Conservation (phyloP, 2,888 invertebrate species). For the Clitarchus hookeri region DNA sequence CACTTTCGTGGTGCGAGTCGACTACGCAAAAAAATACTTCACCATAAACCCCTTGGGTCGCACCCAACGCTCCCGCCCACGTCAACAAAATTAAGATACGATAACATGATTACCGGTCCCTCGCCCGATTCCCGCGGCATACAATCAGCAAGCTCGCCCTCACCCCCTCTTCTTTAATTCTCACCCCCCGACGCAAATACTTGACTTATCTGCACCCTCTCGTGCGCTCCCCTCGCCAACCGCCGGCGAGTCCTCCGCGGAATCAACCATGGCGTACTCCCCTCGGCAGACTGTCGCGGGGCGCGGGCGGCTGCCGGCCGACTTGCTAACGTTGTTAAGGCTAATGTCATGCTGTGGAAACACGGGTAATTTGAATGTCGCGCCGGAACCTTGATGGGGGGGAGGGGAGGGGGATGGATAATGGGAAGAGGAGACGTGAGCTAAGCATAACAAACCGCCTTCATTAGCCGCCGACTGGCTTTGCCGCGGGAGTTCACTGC, state of each 20-base stretch:
- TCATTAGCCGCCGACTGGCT: background rate
- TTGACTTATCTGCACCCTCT: background rate
- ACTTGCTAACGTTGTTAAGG: background rate
- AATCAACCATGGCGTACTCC: background rate
- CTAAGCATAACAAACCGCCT: conserved; percentile 14
- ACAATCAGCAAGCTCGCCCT: background rate
- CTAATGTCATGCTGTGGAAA: background rate
- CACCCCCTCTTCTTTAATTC: background rate
- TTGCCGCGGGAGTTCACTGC: background rate
- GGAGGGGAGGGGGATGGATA: no score
- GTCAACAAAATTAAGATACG: background rate
- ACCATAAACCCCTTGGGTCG: no score
- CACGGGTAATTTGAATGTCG: conserved; percentile 14
- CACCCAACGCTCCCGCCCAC: background rate
- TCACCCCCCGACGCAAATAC: background rate
- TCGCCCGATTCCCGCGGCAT: background rate
- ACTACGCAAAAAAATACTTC: no score
- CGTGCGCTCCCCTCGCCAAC: background rate
- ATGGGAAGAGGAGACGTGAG: background rate
- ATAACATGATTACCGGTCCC: background rate
- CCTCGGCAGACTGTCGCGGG: background rate
- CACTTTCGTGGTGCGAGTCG: no score
- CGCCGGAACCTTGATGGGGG: no score
- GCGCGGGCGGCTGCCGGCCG: background rate
- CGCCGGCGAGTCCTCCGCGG: no score